Conservation (phyloP, 2,797 vertebrate genomes). For the Tadarida brasiliensis region DNA sequence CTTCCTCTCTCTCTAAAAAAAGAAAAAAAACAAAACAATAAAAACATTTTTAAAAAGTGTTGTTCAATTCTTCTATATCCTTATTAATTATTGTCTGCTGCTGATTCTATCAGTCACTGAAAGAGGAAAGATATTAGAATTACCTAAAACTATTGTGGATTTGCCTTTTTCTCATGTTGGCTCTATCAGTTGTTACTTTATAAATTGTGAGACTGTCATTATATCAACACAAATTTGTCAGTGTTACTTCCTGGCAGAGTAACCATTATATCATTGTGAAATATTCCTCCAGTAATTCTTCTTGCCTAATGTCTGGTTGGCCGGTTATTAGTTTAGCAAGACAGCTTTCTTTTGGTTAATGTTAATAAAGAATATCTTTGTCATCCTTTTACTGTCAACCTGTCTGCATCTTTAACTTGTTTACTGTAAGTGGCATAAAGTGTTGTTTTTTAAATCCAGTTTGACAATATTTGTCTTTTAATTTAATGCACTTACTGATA, state of each 20-base stretch:
- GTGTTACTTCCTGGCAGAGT: not conserved
- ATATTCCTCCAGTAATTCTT: constrained; percentile 7
- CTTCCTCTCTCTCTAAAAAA: too few relatives aligned
- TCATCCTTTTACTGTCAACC: not conserved
- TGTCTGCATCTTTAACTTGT: not conserved
- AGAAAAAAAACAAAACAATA: too few relatives aligned
- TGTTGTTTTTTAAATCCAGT: not conserved
- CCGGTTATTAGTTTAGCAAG: not conserved
- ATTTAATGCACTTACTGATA: not conserved
- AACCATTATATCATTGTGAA: constrained; percentile 18
- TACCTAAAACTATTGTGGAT: not conserved
- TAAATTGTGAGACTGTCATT: not conserved
- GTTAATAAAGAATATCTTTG: not conserved
- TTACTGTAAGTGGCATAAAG: not conserved
- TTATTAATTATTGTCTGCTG: constrained; percentile 12
- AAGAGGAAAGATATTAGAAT: not conserved
- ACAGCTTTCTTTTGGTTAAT: constrained; percentile 21
- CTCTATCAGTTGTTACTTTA: constrained; percentile 8
- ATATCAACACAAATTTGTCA: not conserved
- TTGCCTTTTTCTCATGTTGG: constrained; percentile 16
- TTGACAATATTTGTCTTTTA: constrained; percentile 21
- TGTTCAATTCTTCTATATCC: not conserved
- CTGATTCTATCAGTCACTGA: not conserved
- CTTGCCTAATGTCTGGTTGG: not conserved
- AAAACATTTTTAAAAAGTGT: not conserved